Percentiles rank a stretch among this genome's conserved stretches.
phyloP scores from a whole-genome alignment of 2,113 vertebrate genomes.

The Lophotis ruficrista region DNA sequence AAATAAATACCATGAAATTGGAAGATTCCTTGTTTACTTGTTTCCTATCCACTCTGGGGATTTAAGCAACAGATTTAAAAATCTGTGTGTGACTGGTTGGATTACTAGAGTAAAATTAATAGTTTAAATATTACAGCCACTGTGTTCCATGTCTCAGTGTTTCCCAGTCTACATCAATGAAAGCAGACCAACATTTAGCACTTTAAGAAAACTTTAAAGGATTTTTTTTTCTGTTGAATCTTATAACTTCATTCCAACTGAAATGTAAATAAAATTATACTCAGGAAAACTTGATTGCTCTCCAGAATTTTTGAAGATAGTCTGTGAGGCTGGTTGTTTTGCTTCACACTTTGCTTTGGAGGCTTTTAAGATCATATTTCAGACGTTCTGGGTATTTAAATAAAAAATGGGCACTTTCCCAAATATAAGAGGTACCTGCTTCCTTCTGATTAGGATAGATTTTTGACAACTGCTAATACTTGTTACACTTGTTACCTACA shows the following conservation, averaged over 20 bases:
- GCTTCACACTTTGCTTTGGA: not conserved
- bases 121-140: not conserved
- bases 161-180: not conserved
- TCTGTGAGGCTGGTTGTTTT: not conserved
- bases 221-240: not conserved
- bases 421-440: not conserved
- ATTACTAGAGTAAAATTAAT: not conserved
- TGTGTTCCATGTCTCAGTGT: not conserved
- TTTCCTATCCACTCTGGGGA: not conserved
- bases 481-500: not conserved
- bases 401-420: not conserved
- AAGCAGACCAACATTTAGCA: not conserved
- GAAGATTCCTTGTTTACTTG: not conserved
- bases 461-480: not conserved
- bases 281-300: not conserved
- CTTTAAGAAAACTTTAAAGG: not conserved
- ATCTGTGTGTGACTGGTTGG: not conserved
- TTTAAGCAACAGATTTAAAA: not conserved
- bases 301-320: not conserved
- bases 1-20: not conserved
- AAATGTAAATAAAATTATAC: not conserved
- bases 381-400: conserved; percentile 3
- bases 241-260: not conserved
- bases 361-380: not conserved
- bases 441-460: not conserved